Percentiles rank a stretch among this genome's conserved stretches.
Conservation (phyloP, 2,888 invertebrate species). For the Apamea crenata region DNA sequence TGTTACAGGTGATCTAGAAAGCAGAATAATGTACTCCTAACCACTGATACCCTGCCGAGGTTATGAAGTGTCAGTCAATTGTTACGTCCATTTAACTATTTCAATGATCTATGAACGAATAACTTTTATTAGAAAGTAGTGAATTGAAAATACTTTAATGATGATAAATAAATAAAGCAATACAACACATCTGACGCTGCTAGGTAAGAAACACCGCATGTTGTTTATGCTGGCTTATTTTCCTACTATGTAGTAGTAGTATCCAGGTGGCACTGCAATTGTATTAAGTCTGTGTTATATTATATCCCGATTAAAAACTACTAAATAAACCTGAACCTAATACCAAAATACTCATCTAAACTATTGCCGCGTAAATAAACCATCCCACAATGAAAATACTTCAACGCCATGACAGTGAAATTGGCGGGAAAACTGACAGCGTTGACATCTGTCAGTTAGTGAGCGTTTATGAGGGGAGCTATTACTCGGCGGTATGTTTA, state of each 20-base stretch:
- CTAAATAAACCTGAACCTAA: background rate
- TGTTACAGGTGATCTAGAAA: too few relatives aligned
- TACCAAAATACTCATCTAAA: conserved; percentile 29
- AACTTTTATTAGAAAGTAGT: background rate
- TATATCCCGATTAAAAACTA: background rate
- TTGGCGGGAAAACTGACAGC: conserved; percentile 80
- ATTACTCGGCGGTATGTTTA: conserved; percentile 71
- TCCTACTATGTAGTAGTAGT: background rate
- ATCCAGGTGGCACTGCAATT: too few relatives aligned
- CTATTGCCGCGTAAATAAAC: conserved; percentile 53
- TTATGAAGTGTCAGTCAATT: background rate
- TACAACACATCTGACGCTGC: background rate
- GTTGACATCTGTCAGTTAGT: conserved; percentile 78
- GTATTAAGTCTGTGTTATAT: background rate
- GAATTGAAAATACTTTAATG: background rate
- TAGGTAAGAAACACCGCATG: background rate
- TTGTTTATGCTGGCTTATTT: background rate
- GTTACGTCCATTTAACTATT: background rate
- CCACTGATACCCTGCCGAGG: background rate
- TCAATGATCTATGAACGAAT: background rate
- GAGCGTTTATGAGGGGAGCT: conserved; percentile 74
- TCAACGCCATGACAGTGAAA: conserved; percentile 68
- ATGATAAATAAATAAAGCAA: background rate
- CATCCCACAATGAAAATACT: conserved; percentile 55
- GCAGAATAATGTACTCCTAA: background rate